Conservation (phyloP, 2,797 vertebrate genomes). For the Pipistrellus nathusii region DNA sequence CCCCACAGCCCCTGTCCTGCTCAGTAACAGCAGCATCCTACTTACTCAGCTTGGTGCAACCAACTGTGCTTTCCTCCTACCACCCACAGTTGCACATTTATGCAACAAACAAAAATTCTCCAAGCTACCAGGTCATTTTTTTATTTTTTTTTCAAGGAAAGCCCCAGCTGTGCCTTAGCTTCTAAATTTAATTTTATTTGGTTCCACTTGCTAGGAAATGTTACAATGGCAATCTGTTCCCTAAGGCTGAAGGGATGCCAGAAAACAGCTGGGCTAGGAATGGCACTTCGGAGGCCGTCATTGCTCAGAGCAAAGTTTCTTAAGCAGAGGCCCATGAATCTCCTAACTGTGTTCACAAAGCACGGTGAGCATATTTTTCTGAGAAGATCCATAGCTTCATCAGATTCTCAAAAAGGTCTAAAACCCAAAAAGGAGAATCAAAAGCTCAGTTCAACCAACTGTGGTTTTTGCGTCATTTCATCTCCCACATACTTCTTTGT, state of each 20-base stretch:
- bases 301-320: background rate
- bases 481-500: background rate
- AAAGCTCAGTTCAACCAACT: background rate
- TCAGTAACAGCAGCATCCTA: conserved; percentile 66
- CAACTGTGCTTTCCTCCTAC: conserved; percentile 68
- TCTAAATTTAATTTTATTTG: conserved; percentile 65
- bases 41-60: conserved; percentile 74
- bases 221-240: conserved; percentile 16
- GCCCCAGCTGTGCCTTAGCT: conserved; percentile 45
- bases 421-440: conserved; percentile 1
- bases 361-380: background rate
- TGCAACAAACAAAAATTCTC: conserved; percentile 73
- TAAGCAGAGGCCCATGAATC: background rate
- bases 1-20: background rate
- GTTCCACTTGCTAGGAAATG: conserved; percentile 81
- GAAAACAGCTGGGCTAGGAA: background rate
- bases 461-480: background rate
- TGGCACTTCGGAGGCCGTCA: background rate
- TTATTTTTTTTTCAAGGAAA: conserved; percentile 73
- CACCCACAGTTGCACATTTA: conserved; percentile 34
- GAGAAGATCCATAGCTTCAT: background rate
- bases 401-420: background rate
- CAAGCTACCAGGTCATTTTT: conserved; percentile 74
- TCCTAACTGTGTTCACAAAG: background rate
- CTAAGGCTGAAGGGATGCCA: background rate